These are phyloP conservation scores for Acanthosepion lycidas DNA, from an alignment of 2,888 invertebrate species.

Conservation along the genomic window DNA sequence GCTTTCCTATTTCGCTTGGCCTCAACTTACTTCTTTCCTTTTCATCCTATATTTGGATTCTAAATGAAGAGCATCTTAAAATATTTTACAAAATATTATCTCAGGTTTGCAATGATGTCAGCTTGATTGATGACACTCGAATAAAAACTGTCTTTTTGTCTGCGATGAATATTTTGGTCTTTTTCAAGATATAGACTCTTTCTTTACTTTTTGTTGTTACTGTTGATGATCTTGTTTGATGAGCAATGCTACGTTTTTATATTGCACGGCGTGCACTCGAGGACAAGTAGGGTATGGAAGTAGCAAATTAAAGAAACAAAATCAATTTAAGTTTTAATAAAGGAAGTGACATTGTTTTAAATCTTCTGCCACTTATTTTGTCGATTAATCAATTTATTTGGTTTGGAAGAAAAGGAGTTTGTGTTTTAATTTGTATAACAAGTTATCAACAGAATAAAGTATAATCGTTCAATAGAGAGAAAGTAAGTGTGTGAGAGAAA, in stretches of 20 bases:
- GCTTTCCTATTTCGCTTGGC: background rate
- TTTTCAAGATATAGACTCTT: background rate
- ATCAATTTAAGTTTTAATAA: background rate
- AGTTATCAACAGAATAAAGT: background rate
- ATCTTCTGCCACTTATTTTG: background rate
- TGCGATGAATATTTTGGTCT: background rate
- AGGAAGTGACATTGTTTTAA: background rate
- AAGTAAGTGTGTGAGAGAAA: background rate
- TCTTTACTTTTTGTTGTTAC: background rate
- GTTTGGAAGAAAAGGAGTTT: background rate
- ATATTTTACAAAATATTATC: background rate
- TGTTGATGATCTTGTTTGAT: background rate
- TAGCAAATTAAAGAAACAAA: background rate
- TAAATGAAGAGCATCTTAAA: background rate
- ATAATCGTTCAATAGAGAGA: background rate
- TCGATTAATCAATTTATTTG: background rate
- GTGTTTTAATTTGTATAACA: constrained; percentile 33
- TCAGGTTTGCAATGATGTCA: constrained; percentile 5
- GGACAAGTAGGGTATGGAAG: background rate
- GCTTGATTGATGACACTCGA: background rate
- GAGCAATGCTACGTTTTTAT: background rate
- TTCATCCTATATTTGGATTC: background rate
- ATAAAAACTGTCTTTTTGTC: background rate
- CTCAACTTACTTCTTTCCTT: background rate
- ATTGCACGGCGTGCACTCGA: background rate